Conservation (phyloP, 2,797 vertebrate species). For the Chelmon rostratus region DNA sequence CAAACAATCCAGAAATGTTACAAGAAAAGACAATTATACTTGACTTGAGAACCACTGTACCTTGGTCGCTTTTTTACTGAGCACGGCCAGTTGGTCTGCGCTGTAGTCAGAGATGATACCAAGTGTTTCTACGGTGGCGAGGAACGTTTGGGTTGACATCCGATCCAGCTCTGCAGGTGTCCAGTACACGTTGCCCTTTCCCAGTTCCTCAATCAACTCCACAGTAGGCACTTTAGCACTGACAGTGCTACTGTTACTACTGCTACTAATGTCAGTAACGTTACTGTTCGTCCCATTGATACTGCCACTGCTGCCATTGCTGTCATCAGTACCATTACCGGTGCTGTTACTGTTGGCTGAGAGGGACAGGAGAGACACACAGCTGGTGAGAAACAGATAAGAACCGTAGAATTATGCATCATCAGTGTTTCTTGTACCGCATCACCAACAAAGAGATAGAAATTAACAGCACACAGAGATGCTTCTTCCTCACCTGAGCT, state of each 20-base stretch:
- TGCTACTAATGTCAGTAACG: too few relatives aligned
- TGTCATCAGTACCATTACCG: neutral
- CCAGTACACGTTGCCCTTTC: slow-evolving; percentile 72
- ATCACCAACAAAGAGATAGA: neutral
- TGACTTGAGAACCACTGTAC: too few relatives aligned
- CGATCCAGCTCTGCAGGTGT: slow-evolving; percentile 52
- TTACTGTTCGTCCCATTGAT: neutral
- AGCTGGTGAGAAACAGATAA: neutral
- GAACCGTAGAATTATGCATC: neutral
- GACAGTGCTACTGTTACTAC: neutral
- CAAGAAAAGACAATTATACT: too few relatives aligned
- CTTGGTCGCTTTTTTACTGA: slow-evolving; percentile 70
- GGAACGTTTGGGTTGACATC: slow-evolving; percentile 71
- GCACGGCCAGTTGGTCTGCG: slow-evolving; percentile 69
- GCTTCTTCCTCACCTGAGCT: slow-evolving; percentile 52
- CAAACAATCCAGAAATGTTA: neutral
- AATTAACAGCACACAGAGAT: neutral
- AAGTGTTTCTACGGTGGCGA: slow-evolving; percentile 58
- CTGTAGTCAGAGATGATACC: slow-evolving; percentile 65
- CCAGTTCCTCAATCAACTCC: slow-evolving; percentile 66
- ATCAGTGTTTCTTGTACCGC: neutral
- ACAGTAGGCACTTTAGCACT: slow-evolving; percentile 37
- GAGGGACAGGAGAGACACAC: neutral
- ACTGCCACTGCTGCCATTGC: neutral
- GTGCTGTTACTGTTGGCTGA: slow-evolving; percentile 2